Base-by-base conservation (phyloP, 2,113 vertebrate species). In the Hippopotamus amphibius region DNA sequence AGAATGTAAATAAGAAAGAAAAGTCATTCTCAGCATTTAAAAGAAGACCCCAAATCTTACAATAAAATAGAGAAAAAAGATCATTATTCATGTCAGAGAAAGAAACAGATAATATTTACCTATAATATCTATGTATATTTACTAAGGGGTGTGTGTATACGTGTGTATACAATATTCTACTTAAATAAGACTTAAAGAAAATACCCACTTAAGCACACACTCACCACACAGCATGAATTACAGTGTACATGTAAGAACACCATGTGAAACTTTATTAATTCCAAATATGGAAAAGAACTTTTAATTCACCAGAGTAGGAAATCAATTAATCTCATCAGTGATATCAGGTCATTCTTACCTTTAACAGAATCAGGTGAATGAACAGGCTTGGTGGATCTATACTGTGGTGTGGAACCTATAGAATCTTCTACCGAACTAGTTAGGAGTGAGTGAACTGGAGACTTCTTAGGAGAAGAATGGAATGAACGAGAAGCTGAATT, bases 381-480 rank as follows among this genome's bases (percentile, higher is more conserved):
- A 12, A 37, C 43, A 3, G 80, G 55, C 69, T 97, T 66, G 41
- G 71, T 50, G 3, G 48, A 37, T 37, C 92, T 91, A 1, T 95
- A 97, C 0, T 89, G 95, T 43, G 95, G 14, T 24, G 97, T 90
- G 84, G 96, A 28, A 13, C 24, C 93, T n/a, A 95, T 28, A 6
- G 88, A 97, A n/a, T 84, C 95, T 0, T 98, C 98, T 71, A 69
- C 37, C 77, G 98, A 97, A 98, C 61, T 88, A 6, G 99, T 99
- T 63, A 99, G 98, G 2, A 99, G 98, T 0, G 97, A 98, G 90
- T 99, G 98, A 26, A 99, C 99, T 7, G 99, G 99, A 93, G 99
- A 91, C 89, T 96, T 98, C 91, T 76, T 98, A 21, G 93, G 96
- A 63, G 96, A 98, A 46, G 98, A 96, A 81, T 43, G 89, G 92